phyloP scores from a whole-genome alignment of 2,888 invertebrate species.

The Spilosoma lubricipeda region DNA sequence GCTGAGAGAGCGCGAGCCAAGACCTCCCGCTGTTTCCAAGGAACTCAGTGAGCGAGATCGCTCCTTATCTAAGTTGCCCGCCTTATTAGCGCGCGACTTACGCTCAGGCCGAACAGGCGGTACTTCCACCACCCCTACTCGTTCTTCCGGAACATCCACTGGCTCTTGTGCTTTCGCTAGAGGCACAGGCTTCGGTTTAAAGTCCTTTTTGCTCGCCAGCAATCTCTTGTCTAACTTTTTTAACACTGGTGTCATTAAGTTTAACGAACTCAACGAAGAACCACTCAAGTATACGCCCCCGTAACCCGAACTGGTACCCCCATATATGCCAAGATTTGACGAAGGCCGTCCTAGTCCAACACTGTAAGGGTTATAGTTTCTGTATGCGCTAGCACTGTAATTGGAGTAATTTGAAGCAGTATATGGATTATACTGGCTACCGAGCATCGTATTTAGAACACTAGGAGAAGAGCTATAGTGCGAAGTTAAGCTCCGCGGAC shows the following conservation, averaged over 20 bases:
- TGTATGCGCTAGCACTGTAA: conserved; percentile 73
- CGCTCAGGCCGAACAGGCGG: conserved; percentile 77
- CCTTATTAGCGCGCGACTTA: conserved; percentile 64
- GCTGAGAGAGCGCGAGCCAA: conserved; percentile 87
- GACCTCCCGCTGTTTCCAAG: conserved; percentile 66
- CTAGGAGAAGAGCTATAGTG: conserved; percentile 81
- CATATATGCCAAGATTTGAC: conserved; percentile 84
- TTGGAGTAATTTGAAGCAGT: conserved; percentile 71
- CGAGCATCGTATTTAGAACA: conserved; percentile 76
- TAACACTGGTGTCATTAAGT: conserved; percentile 85
- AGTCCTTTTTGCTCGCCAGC: conserved; percentile 82
- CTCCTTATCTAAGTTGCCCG: conserved; percentile 72
- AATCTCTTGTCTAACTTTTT: conserved; percentile 82
- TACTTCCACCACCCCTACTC: conserved; percentile 39
- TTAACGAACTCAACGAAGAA: conserved; percentile 85
- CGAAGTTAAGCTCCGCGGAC: conserved; percentile 77
- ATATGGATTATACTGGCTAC: conserved; percentile 75
- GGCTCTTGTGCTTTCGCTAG: conserved; percentile 68
- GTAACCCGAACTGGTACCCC: conserved; percentile 88
- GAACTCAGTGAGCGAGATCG: conserved; percentile 78
- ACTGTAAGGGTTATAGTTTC: conserved; percentile 81
- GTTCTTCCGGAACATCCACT: conserved; percentile 37
- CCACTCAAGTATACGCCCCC: conserved; percentile 89
- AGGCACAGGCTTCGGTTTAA: conserved; percentile 79
- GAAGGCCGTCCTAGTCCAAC: conserved; percentile 75